Percentiles rank a stretch among this genome's conserved stretches.
phyloP scores from a whole-genome alignment of 2,888 invertebrate genomes.

The Cryptosula pallasiana region DNA sequence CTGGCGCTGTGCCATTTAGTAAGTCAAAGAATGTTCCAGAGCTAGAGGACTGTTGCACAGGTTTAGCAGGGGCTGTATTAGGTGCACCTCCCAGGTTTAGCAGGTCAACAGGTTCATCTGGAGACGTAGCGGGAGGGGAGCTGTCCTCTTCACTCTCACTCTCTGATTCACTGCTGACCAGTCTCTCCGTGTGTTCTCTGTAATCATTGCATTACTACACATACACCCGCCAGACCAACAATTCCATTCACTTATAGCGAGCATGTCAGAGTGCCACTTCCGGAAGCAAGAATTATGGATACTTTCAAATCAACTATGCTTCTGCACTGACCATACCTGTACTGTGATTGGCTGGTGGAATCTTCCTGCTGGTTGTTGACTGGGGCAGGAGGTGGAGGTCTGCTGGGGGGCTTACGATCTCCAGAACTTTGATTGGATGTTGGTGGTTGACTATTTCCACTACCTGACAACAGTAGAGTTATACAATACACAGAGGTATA shows the following conservation, averaged over 20 bases:
- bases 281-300: no score
- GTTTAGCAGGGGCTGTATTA: not conserved
- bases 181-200: constrained; percentile 15
- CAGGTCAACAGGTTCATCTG: not conserved
- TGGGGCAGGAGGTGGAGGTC: constrained; percentile 10
- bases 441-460: not conserved
- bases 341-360: not conserved
- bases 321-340: no score
- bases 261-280: no score
- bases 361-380: not conserved
- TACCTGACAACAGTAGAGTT: not conserved
- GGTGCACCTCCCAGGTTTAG: not conserved
- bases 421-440: not conserved
- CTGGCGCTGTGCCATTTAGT: not conserved
- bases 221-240: no score
- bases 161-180: constrained; percentile 19
- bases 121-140: not conserved
- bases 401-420: not conserved
- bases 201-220: not conserved
- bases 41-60: not conserved
- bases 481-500: no score
- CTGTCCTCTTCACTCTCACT: not conserved
- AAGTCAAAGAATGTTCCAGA: constrained; percentile 17
- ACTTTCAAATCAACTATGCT: no score
- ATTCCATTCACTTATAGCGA: no score